These are phyloP conservation scores for Alaudala cheleensis DNA, from an alignment of 2,113 vertebrate genomes.

Conservation along the genomic window DNA sequence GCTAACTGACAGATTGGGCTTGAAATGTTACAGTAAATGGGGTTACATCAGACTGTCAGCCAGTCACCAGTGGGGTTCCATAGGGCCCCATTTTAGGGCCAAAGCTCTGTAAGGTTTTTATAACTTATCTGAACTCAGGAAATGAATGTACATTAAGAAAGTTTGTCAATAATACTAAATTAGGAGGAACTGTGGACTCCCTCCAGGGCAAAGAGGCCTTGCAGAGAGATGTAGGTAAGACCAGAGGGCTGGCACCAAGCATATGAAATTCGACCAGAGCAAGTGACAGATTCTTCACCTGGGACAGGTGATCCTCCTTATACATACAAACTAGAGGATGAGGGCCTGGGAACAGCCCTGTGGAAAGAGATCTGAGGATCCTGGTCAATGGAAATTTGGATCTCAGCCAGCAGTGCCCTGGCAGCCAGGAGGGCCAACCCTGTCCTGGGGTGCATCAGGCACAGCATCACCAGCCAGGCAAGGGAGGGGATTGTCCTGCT, in stretches of 20 bases:
- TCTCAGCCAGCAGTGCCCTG: not conserved
- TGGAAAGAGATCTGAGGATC: not conserved
- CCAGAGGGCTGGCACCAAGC: not conserved
- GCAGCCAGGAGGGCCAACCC: accelerated
- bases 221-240: not conserved
- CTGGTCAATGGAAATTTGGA: not conserved
- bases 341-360: not conserved
- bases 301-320: not conserved
- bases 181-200: not conserved
- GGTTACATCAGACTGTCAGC: not conserved
- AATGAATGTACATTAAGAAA: not conserved
- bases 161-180: not conserved
- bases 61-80: not conserved
- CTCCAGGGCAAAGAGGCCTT: not conserved
- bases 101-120: not conserved
- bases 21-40: not conserved
- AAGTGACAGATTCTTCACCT: not conserved
- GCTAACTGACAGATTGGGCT: not conserved
- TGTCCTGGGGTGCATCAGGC: not conserved
- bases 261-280: not conserved
- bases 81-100: not conserved
- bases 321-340: not conserved
- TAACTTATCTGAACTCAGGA: not conserved
- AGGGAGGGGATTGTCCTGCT: not conserved
- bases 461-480: no score